Evolutionary conservation across 1,140 invertebrate genomes (phyloP).

Genomic region (Drosophila lini): DNA sequence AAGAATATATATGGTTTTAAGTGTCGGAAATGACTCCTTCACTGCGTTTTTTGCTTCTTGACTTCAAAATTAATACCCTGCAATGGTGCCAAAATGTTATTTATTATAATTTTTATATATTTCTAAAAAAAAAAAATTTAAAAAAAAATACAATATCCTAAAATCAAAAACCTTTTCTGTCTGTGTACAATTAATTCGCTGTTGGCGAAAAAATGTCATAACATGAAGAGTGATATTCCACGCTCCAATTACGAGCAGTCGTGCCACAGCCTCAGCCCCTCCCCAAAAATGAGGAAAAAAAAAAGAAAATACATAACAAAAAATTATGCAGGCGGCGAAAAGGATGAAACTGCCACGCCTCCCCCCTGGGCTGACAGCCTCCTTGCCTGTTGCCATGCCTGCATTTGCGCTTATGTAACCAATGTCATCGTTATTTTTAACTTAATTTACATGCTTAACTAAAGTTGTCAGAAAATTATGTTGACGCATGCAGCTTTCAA

Average conservation of each 20-base stretch:
- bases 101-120: too few species aligned
- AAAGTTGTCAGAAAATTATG: slow-evolving; percentile 83
- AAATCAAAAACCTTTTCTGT: slow-evolving; percentile 7
- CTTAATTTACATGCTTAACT: slow-evolving; percentile 83
- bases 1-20: too few species aligned
- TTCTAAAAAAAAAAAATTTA: too few species aligned
- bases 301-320: not conserved
- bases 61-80: too few species aligned
- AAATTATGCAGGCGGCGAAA: slow-evolving; percentile 8
- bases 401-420: slow-evolving; percentile 79
- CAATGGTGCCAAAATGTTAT: too few species aligned
- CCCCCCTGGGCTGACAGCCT: slow-evolving; percentile 3
- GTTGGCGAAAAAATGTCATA: slow-evolving; percentile 83
- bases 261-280: slow-evolving; percentile 46
- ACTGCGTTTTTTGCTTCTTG: too few species aligned
- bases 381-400: slow-evolving; percentile 21
- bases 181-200: slow-evolving; percentile 81
- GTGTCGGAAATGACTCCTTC: too few species aligned
- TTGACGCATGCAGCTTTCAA: slow-evolving; percentile 82
- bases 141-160: not conserved
- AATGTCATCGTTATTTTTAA: slow-evolving; percentile 83
- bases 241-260: slow-evolving; percentile 82
- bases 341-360: slow-evolving; percentile 24
- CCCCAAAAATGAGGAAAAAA: slow-evolving; percentile 12
- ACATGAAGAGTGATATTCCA: slow-evolving; percentile 84